These are phyloP conservation scores for Lucilia sericata DNA, from an alignment of 1,140 invertebrate genomes.

Conservation along the genomic window DNA sequence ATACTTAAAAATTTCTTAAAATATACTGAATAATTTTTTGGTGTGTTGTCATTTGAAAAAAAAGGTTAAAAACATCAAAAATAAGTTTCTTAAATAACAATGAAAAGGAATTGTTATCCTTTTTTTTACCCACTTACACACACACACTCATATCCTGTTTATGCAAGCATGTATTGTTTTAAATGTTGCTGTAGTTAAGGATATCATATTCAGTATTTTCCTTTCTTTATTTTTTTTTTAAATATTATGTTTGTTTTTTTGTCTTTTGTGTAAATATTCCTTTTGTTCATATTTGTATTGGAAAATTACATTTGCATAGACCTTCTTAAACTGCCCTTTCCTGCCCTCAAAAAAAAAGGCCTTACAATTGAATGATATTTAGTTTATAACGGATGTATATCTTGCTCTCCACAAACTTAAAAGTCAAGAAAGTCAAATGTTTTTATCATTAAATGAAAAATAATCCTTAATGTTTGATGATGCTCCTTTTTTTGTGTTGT, in stretches of 20 bases:
- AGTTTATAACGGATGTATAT: neutral
- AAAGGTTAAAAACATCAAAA: neutral
- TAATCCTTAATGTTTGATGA: neutral
- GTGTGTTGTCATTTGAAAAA: neutral
- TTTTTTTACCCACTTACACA: neutral
- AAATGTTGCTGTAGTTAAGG: neutral
- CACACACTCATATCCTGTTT: neutral
- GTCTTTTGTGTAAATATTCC: neutral
- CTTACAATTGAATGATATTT: constrained; percentile 8
- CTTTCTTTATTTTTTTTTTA: neutral
- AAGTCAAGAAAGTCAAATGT: constrained; percentile 18
- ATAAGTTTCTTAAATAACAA: neutral
- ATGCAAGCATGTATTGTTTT: neutral
- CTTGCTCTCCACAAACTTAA: neutral
- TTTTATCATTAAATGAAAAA: constrained; percentile 4
- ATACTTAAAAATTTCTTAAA: neutral
- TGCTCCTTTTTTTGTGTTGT: neutral
- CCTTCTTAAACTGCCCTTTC: neutral
- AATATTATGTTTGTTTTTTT: neutral
- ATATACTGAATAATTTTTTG: neutral
- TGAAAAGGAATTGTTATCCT: neutral
- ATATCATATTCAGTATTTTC: neutral
- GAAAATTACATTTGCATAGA: constrained; percentile 21
- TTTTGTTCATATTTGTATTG: neutral
- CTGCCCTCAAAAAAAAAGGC: neutral